Evolutionary conservation across 2,113 vertebrate species (phyloP), one percentile per base, ranked within the genome.

Genomic region (Pithys albifrons): DNA sequence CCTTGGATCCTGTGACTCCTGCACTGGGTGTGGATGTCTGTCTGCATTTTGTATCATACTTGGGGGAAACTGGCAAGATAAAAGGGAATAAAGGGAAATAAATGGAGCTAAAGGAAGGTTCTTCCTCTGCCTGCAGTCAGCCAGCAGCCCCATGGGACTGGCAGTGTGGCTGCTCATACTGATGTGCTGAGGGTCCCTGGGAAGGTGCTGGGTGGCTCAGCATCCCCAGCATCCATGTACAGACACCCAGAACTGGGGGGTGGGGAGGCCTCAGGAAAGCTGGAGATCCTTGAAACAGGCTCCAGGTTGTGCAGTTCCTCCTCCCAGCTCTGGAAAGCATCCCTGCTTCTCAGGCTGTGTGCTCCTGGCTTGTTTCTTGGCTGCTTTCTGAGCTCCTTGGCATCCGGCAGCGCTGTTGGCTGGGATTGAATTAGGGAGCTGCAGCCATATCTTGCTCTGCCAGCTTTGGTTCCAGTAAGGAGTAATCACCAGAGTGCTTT

Each of bases 41-140:
- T 2, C 0, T 35, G 58, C 14, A 2, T 51, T 91, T 87, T 17
- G 2, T 19, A 3, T 25, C 0, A 0, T 33, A 6, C 12, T 69
- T 43, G 3, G 65, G 55, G 77, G 41, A 7, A 70, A 18, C 39
- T 52, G 70, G 69, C 35, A 28, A 65, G 64, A 31, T 39, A 35
- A 39, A 78, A 37, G 39, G 61, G 31, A 62, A 31, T 12, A 85
- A 85, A 69, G 8, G 65, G 43, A 22, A 55, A 46, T 14, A 58
- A 58, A 82, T 35, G 45, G 62, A n/a, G 49, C 43, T 15, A 84
- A 66, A 69, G 12, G 76, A 23, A 67, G 69, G 39, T 46, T 19
- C 51, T 35, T 23, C 27, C 46, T 85, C 16, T 82, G 79, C 75
- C 39, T 76, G 59, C 49, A 48, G 86, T 35, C 83, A 73, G 39